Evolutionary conservation across 2,797 vertebrate genomes (phyloP), one percentile per base, ranked within the genome.

Genomic region (Pseudochaenichthys georgianus): DNA sequence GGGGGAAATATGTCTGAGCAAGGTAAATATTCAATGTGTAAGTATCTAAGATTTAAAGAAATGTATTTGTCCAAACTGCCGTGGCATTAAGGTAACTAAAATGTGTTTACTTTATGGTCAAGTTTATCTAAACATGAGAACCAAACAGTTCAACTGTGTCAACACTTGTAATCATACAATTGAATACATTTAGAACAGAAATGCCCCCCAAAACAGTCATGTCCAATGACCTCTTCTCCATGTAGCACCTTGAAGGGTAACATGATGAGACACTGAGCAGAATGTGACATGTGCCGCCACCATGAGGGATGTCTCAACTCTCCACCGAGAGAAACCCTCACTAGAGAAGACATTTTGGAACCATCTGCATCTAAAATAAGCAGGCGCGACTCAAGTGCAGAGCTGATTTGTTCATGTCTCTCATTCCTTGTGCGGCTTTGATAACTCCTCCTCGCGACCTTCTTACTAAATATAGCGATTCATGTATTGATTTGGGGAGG

Each of bases 381-480:
- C 81, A 59, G 72, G 54, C 77, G 67, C 45, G 54, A 60, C 78
- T 75, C 62, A 54, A 69, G 73, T 66, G 34, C 74, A 31, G 47
- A 79, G 71, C 82, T 75, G 80, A 88, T 81, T 60, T 68, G 64
- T 64, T 84, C 84, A 92, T 93, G 91, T 89, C 85, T 83, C 79
- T 82, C 80, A 77, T 82, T 86, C 80, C 83, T 81, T 67, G 54
- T 58, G 50, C 86, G 83, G 73, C 74, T 65, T 89, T 70, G 76
- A 82, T 80, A 90, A 89, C 91, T 94, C 92, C 92, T 94, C 90
- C 90, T 88, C 58, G 42, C 82, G 93, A 94, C 93, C 94, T 93
- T 94, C 91, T 95, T 95, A 88, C 93, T 92, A 92, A 89, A 93
- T 94, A 94, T 94, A 95, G 91, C 82, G 67, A 62, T 87, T 86